Evolutionary conservation across 2,888 invertebrate genomes (phyloP).

Genomic region (Conchocele bisecta): DNA sequence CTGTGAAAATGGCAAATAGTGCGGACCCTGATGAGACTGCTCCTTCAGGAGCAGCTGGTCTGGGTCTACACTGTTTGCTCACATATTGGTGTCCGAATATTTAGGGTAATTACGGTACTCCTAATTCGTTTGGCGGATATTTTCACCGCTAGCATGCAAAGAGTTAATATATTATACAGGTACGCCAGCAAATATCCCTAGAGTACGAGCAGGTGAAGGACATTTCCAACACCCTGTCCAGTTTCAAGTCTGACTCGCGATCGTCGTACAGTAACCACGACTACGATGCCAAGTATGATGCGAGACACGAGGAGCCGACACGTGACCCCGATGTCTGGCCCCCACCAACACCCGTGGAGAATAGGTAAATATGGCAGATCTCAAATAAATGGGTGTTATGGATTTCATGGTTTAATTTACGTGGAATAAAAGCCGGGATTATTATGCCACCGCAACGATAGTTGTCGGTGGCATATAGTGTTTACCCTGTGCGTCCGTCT

Average conservation of each 20-base stretch:
- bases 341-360: slow-evolving; percentile 85
- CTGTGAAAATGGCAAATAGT: no score
- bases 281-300: slow-evolving; percentile 52
- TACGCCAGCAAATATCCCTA: slow-evolving; percentile 93
- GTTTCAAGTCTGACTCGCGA: slow-evolving; percentile 86
- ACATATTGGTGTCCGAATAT: no score
- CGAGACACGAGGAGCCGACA: slow-evolving; percentile 86
- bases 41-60: no score
- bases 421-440: neutral
- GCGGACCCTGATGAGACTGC: no score
- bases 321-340: slow-evolving; percentile 93
- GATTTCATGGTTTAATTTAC: neutral
- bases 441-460: no score
- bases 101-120: no score
- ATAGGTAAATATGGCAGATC: no score
- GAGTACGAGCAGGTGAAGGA: slow-evolving; percentile 96
- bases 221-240: slow-evolving; percentile 89
- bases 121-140: no score
- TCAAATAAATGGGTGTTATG: neutral
- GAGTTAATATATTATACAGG: slow-evolving; percentile 86
- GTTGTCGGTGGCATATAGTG: no score
- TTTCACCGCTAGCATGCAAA: no score
- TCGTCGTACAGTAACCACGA: slow-evolving; percentile 83
- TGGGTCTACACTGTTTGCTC: no score
- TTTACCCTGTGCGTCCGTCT: no score